Percentiles rank a stretch among this genome's conserved stretches.
These are phyloP conservation scores for Latrodectus hesperus DNA, from an alignment of 2,888 invertebrate species.

Conservation along the genomic window DNA sequence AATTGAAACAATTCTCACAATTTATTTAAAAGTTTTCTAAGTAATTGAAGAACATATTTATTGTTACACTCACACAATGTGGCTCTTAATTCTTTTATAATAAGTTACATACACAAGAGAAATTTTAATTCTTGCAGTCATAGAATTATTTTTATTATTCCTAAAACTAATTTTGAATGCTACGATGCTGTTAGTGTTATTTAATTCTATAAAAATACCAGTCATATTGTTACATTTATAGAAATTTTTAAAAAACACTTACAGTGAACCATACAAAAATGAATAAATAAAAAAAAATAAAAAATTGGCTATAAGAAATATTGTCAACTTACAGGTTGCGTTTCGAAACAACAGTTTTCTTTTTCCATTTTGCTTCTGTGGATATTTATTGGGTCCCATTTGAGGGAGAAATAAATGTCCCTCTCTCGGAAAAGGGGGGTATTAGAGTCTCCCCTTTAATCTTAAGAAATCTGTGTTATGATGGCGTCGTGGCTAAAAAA, in stretches of 20 bases:
- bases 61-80: too few relatives aligned
- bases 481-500: slow-evolving; percentile 50
- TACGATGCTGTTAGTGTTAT: too few relatives aligned
- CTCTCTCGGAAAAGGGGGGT: not conserved
- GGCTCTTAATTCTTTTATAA: too few relatives aligned
- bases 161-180: too few relatives aligned
- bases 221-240: slow-evolving; percentile 5
- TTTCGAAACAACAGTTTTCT: slow-evolving; percentile 29
- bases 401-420: slow-evolving; percentile 42
- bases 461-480: slow-evolving; percentile 32
- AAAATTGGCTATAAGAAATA: slow-evolving; percentile 18
- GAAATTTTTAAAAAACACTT: not conserved
- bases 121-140: too few relatives aligned
- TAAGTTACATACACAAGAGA: too few relatives aligned
- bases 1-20: too few relatives aligned
- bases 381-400: slow-evolving; percentile 52
- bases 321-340: slow-evolving; percentile 33
- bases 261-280: slow-evolving; percentile 7
- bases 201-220: too few relatives aligned
- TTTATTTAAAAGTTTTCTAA: too few relatives aligned
- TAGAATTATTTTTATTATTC: too few relatives aligned
- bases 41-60: too few relatives aligned
- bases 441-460: slow-evolving; percentile 16
- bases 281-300: not conserved
- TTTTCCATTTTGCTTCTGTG: slow-evolving; percentile 40